These are phyloP conservation scores for Chymomyza costata DNA, from an alignment of 1,140 invertebrate genomes.

Conservation along the genomic window DNA sequence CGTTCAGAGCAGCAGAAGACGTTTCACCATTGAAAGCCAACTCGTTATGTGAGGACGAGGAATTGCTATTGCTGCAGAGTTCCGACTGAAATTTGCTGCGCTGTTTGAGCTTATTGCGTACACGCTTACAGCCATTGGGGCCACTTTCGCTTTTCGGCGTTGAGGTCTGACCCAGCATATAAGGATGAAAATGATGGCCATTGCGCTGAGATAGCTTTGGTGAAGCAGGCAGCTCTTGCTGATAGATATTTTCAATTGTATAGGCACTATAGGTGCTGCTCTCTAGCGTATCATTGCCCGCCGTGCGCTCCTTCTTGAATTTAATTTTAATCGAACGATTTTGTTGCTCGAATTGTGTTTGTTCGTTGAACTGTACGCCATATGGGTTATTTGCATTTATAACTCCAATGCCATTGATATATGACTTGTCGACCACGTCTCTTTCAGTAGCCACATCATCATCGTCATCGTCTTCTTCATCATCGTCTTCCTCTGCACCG, in stretches of 20 bases:
- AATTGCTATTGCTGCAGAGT: conserved; percentile 62
- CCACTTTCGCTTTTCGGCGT: conserved; percentile 52
- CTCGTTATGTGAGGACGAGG: conserved; percentile 51
- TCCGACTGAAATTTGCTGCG: conserved; percentile 46
- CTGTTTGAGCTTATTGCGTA: conserved; percentile 52
- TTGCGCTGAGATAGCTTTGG: conserved; percentile 41
- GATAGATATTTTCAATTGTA: conserved; percentile 64
- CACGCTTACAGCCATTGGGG: conserved; percentile 36
- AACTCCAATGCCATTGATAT: conserved; percentile 30
- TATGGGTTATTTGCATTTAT: too few species aligned
- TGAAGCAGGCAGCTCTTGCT: conserved; percentile 38
- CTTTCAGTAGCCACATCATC: conserved; percentile 23
- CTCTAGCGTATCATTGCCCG: conserved; percentile 25
- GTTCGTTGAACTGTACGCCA: conserved; percentile 43
- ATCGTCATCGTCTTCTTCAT: conserved; percentile 32
- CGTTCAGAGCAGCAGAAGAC: conserved; percentile 5
- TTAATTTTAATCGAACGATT: conserved; percentile 73
- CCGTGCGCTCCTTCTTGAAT: conserved; percentile 57
- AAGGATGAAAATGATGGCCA: conserved; percentile 65
- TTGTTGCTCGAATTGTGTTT: conserved; percentile 55
- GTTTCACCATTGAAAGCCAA: conserved; percentile 14
- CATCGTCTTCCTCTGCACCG: conserved; percentile 14
- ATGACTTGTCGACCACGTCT: conserved; percentile 3
- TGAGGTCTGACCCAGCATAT: conserved; percentile 63
- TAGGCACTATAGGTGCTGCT: conserved; percentile 68